Evolutionary conservation across 2,888 invertebrate genomes (phyloP), one percentile per base, ranked within the genome.

Genomic region (Drosophila anceps): DNA sequence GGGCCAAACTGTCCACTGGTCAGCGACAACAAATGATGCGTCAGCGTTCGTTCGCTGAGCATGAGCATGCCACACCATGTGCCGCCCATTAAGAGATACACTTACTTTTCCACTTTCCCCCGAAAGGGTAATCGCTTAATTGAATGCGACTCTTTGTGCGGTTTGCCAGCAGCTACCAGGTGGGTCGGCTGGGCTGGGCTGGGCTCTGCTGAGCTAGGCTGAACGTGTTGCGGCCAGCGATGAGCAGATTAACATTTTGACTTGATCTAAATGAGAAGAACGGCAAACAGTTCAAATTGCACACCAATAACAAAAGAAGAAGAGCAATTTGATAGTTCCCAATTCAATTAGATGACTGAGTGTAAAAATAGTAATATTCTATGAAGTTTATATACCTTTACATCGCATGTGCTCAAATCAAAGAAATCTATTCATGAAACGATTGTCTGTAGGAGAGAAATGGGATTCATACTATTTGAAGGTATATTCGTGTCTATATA

Each of bases 11-110:
- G 46, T 4, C n/a, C 64, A 50, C 43, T 60, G 33, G 29, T 9
- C 64, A 66, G 51, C 27, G 35, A 8, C 90, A 82, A 46, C 74
- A 82, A 81, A 70, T 72, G 86, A 85, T 84, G 90, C 90, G 90
- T 84, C 90, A 84, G 90, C 90, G 67, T 80, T 82, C 65, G 74
- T 15, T 4, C 41, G 39, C 8, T n/a, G n/a, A n/a, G n/a, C n/a
- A n/a, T n/a, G n/a, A n/a, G n/a, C 69, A 63, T 87, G 72, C 63
- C 76, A 18, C 50, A 53, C 55, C 84, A 79, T 84, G 83, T 76
- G 79, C 62, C 76, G 76, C 76, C 58, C 84, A 88, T 84, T 84
- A 88, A 70, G 65, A 37, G 62, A 68, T 41, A 63, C 68, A 62
- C 64, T 61, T 33, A 65, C 61, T 39, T 20, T 46, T 9, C 43